phyloP scores from a whole-genome alignment of 2,113 vertebrate genomes.

The Otus sunia region DNA sequence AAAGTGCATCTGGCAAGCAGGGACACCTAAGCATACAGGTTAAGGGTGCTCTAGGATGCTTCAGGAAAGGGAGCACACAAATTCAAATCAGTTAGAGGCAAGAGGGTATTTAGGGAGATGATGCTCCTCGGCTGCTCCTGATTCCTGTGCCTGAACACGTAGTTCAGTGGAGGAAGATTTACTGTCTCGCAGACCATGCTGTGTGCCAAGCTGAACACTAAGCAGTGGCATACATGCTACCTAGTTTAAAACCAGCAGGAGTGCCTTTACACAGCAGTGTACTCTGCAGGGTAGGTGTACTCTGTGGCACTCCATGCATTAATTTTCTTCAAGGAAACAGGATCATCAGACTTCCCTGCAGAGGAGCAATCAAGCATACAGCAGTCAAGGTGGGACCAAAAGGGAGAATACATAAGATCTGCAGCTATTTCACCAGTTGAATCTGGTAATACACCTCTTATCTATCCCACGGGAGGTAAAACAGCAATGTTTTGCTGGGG shows the following conservation, averaged over 20 bases:
- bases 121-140: neutral
- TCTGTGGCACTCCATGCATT: slow-evolving; percentile 13
- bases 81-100: neutral
- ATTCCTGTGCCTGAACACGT: neutral
- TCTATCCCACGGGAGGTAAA: slow-evolving; percentile 16
- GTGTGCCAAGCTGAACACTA: neutral
- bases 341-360: slow-evolving; percentile 36
- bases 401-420: neutral
- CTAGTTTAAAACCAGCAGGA: slow-evolving; percentile 8
- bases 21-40: accelerated
- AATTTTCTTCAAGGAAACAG: slow-evolving; percentile 6
- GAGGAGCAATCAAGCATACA: slow-evolving; percentile 39
- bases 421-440: neutral
- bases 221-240: neutral
- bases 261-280: neutral
- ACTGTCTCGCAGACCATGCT: neutral
- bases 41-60: no score
- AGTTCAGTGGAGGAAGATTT: neutral
- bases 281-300: slow-evolving; percentile 20
- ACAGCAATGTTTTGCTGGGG: neutral
- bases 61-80: neutral
- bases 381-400: neutral
- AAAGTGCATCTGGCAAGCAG: neutral
- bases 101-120: neutral
- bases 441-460: neutral